Evolutionary conservation across 2,797 vertebrate species (phyloP).

Genomic region (Holocentrus rufus): DNA sequence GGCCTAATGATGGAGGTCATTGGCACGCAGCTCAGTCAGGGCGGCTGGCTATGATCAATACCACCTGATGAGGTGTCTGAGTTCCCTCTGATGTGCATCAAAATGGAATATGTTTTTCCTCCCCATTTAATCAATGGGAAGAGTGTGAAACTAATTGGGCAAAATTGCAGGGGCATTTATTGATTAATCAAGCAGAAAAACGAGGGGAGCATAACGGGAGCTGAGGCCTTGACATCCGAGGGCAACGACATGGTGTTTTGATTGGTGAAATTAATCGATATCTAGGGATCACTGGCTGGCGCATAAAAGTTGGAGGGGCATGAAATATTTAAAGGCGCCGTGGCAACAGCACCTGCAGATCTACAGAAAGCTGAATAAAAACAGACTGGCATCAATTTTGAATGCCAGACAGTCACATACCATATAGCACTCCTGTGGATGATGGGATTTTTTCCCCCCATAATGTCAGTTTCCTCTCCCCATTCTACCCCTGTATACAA

Average conservation of each 20-base stretch:
- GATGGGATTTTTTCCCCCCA: conserved; percentile 58
- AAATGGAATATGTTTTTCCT: conserved; percentile 83
- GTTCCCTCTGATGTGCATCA: conserved; percentile 83
- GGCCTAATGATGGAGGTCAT: conserved; percentile 81
- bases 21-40: conserved; percentile 72
- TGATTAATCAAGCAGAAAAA: conserved; percentile 86
- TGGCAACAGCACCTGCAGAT: conserved; percentile 69
- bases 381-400: conserved; percentile 74
- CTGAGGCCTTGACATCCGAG: conserved; percentile 61
- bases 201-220: conserved; percentile 72
- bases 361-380: conserved; percentile 65
- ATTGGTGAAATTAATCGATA: conserved; percentile 79
- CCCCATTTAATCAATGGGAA: conserved; percentile 77
- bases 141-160: conserved; percentile 86
- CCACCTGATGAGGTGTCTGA: conserved; percentile 84
- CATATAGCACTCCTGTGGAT: conserved; percentile 54
- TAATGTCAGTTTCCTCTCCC: conserved; percentile 57
- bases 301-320: conserved; percentile 65
- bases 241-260: conserved; percentile 75
- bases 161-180: conserved; percentile 84
- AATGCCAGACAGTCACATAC: conserved; percentile 63
- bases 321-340: conserved; percentile 76
- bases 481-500: conserved; percentile 64
- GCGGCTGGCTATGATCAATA: conserved; percentile 81
- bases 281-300: conserved; percentile 63